Evolutionary conservation across 2,797 vertebrate species (phyloP), one percentile per base, ranked within the genome.

Genomic region (Spinus olivaceus): DNA sequence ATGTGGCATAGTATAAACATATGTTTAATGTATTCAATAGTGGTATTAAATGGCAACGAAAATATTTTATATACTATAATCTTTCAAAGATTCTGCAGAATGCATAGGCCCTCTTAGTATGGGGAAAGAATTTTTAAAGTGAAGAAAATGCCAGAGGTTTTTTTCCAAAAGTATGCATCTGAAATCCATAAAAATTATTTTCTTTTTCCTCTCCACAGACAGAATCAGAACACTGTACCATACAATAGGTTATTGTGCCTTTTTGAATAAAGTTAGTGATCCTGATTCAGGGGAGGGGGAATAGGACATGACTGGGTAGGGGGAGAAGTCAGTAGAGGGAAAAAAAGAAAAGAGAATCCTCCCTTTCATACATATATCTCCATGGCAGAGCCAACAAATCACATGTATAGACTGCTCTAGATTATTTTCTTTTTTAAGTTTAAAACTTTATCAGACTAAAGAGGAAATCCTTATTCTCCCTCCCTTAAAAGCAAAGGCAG

Each of bases 201-300:
- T 95, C 77, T 95, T 95, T 96, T 94, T 96, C 49, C 94, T 96
- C 92, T 92, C 90, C 94, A 84, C 76, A 91, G 87, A 70, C 92
- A 82, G 95, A 97, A 97, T 69, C 94, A 71, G 83, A 97, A 96
- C 85, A 97, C 92, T 94, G 96, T 97, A 97, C 84, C 95, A 92
- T 95, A 88, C 33, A 81, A 94, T 50, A 95, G 91, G 88, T 96
- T 92, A 96, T 71, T 97, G 95, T 97, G 97, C 96, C 97, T 97
- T 97, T 96, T 91, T 85, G 71, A 95, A 88, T 88, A 95, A 95
- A 94, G 86, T 96, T 94, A 96, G 94, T 91, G 90, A 89, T 93
- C 90, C 88, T 97, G 91, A 96, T 95, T 96, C 86, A 8, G 35
- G 56, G 63, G 37, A 46, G 6, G 16, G 20, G 18, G 69, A 28